Conservation (phyloP, 2,113 vertebrate genomes). For the Gymnocephalus cernua region DNA sequence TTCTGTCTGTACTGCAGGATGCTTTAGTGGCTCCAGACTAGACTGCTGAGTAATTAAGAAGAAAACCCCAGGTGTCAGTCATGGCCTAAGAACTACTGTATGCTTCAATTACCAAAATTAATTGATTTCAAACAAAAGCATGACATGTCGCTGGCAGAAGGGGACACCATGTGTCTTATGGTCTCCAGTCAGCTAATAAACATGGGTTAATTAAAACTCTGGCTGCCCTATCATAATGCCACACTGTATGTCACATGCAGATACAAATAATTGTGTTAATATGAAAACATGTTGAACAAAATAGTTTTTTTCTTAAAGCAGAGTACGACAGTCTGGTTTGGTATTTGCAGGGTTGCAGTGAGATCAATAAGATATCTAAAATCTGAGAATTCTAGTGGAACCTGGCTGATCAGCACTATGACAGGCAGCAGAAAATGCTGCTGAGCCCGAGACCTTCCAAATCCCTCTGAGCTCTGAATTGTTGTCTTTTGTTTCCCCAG, state of each 20-base stretch:
- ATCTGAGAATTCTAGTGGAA: neutral
- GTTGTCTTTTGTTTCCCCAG: constrained; percentile 19
- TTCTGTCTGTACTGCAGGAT: neutral
- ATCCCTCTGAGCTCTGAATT: constrained; percentile 11
- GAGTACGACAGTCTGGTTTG: neutral
- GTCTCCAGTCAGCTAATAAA: constrained; percentile 29
- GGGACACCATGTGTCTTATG: constrained; percentile 20
- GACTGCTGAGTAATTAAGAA: constrained; percentile 34
- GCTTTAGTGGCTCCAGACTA: neutral
- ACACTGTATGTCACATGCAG: neutral
- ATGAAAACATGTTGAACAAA: neutral
- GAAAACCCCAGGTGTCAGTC: constrained; percentile 16
- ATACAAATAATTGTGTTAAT: neutral
- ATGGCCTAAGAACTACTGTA: neutral
- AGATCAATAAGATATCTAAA: constrained; percentile 6
- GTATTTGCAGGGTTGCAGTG: neutral
- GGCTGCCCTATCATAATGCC: neutral
- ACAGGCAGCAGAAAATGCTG: constrained; percentile 11
- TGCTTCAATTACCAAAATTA: constrained; percentile 46
- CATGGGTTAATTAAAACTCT: constrained; percentile 45
- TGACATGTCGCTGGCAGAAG: constrained; percentile 28
- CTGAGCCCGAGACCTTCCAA: constrained; percentile 15
- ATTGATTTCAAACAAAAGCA: constrained; percentile 51
- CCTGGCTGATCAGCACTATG: neutral
- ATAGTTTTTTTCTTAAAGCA: neutral